Conservation (phyloP, 53 echinoderm and acorn worm genomes). For the Astropecten irregularis region DNA sequence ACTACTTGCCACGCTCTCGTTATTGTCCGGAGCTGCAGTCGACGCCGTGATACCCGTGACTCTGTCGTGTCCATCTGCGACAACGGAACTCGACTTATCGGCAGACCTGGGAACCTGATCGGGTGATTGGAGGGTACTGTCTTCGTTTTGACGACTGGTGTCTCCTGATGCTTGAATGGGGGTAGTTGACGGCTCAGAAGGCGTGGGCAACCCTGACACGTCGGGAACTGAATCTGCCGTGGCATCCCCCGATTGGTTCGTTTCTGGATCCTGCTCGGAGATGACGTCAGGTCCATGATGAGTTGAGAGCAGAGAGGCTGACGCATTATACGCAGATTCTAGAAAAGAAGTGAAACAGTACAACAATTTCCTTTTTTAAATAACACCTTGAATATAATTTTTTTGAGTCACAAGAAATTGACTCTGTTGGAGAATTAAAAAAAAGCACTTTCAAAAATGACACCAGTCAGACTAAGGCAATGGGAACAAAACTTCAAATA, state of each 20-base stretch:
- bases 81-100: background rate
- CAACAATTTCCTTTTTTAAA: too few relatives aligned
- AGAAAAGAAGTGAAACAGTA: background rate
- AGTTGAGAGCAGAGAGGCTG: background rate
- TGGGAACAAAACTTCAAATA: too few relatives aligned
- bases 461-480: too few relatives aligned
- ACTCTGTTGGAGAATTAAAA: too few relatives aligned
- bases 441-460: too few relatives aligned
- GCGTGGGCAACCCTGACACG: background rate
- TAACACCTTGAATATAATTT: too few relatives aligned
- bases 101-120: background rate
- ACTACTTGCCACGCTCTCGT: background rate
- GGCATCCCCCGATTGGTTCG: background rate
- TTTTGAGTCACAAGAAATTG: too few relatives aligned
- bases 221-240: background rate
- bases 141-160: background rate
- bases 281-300: background rate
- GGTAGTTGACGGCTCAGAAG: background rate
- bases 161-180: constrained; percentile 10
- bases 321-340: background rate
- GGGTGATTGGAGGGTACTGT: background rate
- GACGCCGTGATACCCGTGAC: background rate
- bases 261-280: constrained; percentile 3
- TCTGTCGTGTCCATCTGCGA: background rate
- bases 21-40: background rate